Conservation (phyloP, 2,797 vertebrate species). For the Salmo trutta region DNA sequence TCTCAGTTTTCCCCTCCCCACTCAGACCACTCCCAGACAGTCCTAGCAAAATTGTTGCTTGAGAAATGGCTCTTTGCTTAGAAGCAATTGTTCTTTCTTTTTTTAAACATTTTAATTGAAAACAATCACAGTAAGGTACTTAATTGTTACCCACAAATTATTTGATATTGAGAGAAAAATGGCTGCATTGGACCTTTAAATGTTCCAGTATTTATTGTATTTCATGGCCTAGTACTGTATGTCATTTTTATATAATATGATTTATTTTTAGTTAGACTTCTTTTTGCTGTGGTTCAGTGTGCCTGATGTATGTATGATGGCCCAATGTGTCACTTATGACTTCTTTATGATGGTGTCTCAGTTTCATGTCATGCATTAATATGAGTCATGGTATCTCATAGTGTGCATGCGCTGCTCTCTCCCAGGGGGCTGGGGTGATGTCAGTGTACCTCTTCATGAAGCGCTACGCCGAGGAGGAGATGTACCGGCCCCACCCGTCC, state of each 20-base stretch:
- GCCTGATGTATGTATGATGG: neutral
- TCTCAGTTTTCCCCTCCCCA: too few relatives aligned
- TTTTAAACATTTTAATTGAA: too few relatives aligned
- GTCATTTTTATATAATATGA: neutral
- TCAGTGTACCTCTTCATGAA: slow-evolving; percentile 96
- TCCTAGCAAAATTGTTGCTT: too few relatives aligned
- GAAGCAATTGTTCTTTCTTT: too few relatives aligned
- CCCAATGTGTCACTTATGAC: neutral
- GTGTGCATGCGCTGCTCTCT: neutral
- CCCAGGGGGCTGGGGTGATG: slow-evolving; percentile 90
- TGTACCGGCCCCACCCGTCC: slow-evolving; percentile 85
- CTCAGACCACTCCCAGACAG: too few relatives aligned
- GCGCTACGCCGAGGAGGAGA: slow-evolving; percentile 90
- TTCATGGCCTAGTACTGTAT: neutral
- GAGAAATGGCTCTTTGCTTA: too few relatives aligned
- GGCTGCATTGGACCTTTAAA: neutral
- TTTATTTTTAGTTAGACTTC: neutral
- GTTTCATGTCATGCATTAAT: neutral
- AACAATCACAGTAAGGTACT: too few relatives aligned
- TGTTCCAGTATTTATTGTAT: neutral
- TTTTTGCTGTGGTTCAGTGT: neutral
- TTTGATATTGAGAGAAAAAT: neutral
- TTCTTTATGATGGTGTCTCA: neutral
- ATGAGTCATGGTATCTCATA: neutral
- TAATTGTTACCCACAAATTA: neutral